Evolutionary conservation across 1,140 invertebrate species (phyloP).

Genomic region (Thaumatotibia leucotreta): DNA sequence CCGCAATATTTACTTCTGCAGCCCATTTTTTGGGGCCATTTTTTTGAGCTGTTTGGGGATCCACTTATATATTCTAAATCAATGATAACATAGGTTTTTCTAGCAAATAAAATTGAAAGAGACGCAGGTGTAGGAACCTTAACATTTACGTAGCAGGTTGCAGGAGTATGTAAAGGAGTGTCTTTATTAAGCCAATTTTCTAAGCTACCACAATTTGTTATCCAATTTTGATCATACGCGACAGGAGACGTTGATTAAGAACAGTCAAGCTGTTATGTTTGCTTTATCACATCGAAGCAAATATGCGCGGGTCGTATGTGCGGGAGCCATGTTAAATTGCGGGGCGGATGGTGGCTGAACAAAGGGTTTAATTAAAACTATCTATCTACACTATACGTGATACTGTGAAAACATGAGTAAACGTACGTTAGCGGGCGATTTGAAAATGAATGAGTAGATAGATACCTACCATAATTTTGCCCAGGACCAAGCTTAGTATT

Average conservation of each 20-base stretch:
- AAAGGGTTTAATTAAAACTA: conserved; percentile 13
- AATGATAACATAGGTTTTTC: too few relatives aligned
- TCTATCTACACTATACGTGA: background rate
- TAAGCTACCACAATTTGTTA: background rate
- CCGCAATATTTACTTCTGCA: too few relatives aligned
- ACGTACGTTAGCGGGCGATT: background rate
- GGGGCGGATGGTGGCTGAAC: background rate
- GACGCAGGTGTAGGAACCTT: too few relatives aligned
- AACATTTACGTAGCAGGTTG: too few relatives aligned
- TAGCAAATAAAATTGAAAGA: too few relatives aligned
- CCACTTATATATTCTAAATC: too few relatives aligned
- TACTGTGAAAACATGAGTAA: background rate
- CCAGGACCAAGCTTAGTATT: too few relatives aligned
- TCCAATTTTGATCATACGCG: background rate
- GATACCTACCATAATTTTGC: too few relatives aligned
- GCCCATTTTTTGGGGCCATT: too few relatives aligned
- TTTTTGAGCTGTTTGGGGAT: too few relatives aligned
- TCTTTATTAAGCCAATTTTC: background rate
- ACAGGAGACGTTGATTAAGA: background rate
- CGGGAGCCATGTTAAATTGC: background rate
- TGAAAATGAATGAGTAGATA: background rate
- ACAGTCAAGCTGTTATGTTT: background rate
- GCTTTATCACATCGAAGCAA: background rate
- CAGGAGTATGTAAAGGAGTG: too few relatives aligned
- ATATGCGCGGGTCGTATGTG: background rate